Evolutionary conservation across 2,797 vertebrate species (phyloP).

Genomic region (Malacoraja senta): DNA sequence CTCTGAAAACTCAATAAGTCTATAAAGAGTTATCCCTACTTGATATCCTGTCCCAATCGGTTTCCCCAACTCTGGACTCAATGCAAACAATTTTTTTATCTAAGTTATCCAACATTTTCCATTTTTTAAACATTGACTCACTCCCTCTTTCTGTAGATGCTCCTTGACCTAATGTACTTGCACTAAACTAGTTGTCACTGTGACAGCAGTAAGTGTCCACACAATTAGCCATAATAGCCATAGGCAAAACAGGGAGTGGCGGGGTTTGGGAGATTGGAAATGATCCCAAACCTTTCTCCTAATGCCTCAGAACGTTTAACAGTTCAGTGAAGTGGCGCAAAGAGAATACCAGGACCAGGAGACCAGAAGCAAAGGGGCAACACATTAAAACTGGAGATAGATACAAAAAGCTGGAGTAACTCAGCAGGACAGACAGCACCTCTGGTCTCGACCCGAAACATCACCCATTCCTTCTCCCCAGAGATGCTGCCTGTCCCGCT

Average conservation of each 20-base stretch:
- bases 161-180: too few species aligned
- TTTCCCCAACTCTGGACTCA: too few species aligned
- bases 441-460: too few species aligned
- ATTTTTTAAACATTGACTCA: too few species aligned
- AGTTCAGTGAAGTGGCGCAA: not conserved
- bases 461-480: too few species aligned
- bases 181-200: not conserved
- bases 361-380: not conserved
- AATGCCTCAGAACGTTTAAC: not conserved
- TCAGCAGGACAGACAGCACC: too few species aligned
- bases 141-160: too few species aligned
- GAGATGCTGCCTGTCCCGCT: too few species aligned
- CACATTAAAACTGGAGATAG: not conserved
- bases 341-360: not conserved
- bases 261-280: not conserved
- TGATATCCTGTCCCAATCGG: not conserved
- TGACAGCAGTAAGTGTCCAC: not conserved
- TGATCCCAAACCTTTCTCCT: not conserved
- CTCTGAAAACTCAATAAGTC: not conserved
- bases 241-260: not conserved
- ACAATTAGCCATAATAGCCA: not conserved
- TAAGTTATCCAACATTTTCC: too few species aligned
- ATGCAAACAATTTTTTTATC: too few species aligned
- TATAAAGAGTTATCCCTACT: not conserved
- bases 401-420: too few species aligned